Evolutionary conservation across 2,113 vertebrate genomes (phyloP), one percentile per base, ranked within the genome.

Genomic region (Lichenostomus cassidix): DNA sequence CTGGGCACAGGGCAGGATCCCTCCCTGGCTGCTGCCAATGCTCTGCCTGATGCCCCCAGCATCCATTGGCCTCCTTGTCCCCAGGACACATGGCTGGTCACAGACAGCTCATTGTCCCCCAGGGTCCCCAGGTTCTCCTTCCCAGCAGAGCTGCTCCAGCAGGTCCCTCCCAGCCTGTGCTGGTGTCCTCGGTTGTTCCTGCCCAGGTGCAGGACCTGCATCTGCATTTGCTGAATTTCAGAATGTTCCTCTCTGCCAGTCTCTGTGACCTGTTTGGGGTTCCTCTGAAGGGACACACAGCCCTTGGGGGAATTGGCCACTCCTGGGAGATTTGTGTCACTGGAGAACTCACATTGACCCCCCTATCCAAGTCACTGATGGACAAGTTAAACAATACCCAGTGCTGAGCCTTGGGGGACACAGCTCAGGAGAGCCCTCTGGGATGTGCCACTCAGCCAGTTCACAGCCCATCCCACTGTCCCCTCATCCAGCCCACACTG

Each of bases 331-430:
- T 44, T 11, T 37, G 25, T 52, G 63, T 1, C 63, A 35, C 18
- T 14, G 4, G 14, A 35, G 37, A 23, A 37, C 24, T 41, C 28
- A 15, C 60, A 19, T 1, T 9, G 42, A 7, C 7, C 3, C 12
- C 11, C 12, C 5, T 8, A 7, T 2, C 10, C 33, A 2, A 5
- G 27, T 7, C 35, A 16, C 1, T 20, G 42, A 23, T 7, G n/a
- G 24, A 23, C n/a, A 7, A 8, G 10, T 20, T 10, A n/a, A n/a
- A 25, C 24, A 29, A 12, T 1, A 3, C 1, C 23, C 56, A 7
- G 47, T 13, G 39, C 47, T 31, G 13, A 15, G 2, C 68, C 4
- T 1, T 7, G n/a, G 9, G 37, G 49, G 33, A 23, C 22, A 25
- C 8, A 15, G 8, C 19, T 12, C 13, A 2, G 10, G 10, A 49